A percentile compares a stretch with the other conserved stretches of the same genome.
phyloP scores from a whole-genome alignment of 2,113 vertebrate species.

The Phaetusa simplex region DNA sequence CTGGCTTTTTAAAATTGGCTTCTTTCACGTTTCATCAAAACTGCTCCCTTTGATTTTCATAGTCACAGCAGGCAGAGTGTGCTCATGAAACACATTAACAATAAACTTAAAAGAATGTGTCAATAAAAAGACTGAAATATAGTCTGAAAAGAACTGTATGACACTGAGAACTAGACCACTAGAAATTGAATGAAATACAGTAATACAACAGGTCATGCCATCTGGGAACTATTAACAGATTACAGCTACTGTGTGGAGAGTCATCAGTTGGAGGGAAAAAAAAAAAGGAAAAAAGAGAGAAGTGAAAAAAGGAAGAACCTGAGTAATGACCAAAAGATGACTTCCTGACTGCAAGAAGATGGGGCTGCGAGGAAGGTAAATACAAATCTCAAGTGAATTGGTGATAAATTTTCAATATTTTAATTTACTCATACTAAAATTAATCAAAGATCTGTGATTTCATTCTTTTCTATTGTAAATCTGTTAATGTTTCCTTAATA shows the following conservation, averaged over 20 bases:
- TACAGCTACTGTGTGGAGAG: neutral
- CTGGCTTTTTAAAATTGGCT: neutral
- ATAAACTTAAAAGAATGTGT: neutral
- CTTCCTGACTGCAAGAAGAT: neutral
- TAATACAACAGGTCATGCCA: neutral
- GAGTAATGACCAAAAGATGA: neutral
- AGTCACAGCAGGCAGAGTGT: neutral
- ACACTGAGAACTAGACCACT: neutral
- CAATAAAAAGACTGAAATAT: slow-evolving; percentile 7
- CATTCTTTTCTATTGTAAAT: neutral
- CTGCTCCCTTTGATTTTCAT: slow-evolving; percentile 5
- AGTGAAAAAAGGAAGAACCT: neutral
- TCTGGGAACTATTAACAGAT: neutral
- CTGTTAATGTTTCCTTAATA: neutral
- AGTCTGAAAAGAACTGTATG: neutral
- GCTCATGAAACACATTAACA: neutral
- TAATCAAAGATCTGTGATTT: neutral
- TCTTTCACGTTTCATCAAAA: neutral
- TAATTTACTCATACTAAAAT: neutral
- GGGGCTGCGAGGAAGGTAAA: neutral
- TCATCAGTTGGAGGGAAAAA: neutral
- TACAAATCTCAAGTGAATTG: neutral
- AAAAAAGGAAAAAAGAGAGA: neutral
- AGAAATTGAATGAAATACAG: neutral
- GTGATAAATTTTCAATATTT: neutral